A percentile compares a stretch with the other conserved stretches of the same genome.
Evolutionary conservation across 2,797 vertebrate species (phyloP).

Genomic region (Cryptoprocta ferox): DNA sequence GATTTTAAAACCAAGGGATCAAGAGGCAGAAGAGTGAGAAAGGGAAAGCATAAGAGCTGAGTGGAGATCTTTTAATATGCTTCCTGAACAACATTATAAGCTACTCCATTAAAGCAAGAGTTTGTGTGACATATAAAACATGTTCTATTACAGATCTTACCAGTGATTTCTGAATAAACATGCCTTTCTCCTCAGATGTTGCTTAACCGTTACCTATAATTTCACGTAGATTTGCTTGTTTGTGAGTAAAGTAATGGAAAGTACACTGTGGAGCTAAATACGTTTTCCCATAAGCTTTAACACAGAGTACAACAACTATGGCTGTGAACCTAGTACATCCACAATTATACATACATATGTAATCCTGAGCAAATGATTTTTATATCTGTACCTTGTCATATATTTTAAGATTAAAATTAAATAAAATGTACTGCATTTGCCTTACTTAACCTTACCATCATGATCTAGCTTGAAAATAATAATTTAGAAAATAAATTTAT

Average conservation of each 20-base stretch:
- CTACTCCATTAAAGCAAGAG: constrained; percentile 73
- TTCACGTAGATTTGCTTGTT: constrained; percentile 43
- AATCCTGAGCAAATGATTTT: constrained; percentile 55
- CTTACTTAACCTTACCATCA: constrained; percentile 45
- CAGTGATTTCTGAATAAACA: constrained; percentile 57
- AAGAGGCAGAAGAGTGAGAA: constrained; percentile 87
- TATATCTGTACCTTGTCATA: not conserved
- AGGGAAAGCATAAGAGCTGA: constrained; percentile 82
- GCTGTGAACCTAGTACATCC: not conserved
- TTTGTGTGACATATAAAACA: constrained; percentile 73
- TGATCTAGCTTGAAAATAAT: constrained; percentile 58
- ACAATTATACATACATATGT: not conserved
- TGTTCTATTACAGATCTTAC: constrained; percentile 40
- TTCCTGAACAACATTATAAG: constrained; percentile 80
- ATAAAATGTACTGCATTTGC: constrained; percentile 50
- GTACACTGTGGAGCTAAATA: not conserved
- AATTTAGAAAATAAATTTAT: constrained; percentile 53
- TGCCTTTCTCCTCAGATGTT: constrained; percentile 61
- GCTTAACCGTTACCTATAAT: constrained; percentile 52
- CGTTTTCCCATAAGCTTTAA: constrained; percentile 50
- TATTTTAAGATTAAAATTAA: constrained; percentile 54
- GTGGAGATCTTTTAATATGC: constrained; percentile 80
- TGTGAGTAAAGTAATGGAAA: constrained; percentile 33
- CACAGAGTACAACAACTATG: constrained; percentile 14
- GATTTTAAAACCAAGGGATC: constrained; percentile 89